Conservation (phyloP, 2,797 vertebrate species). For the Echeneis naucrates region DNA sequence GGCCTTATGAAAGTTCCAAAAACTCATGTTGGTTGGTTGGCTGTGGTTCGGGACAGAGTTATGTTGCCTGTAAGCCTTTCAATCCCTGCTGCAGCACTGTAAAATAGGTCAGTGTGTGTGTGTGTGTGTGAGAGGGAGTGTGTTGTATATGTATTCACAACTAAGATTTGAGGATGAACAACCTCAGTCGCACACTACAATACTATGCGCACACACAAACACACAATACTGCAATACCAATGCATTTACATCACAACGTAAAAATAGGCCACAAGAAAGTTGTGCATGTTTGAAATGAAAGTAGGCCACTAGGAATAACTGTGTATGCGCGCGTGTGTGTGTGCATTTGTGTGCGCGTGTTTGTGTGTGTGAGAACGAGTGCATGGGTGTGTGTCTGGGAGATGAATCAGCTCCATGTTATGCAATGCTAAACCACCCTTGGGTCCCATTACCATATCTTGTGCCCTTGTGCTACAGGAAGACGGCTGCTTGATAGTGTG, state of each 20-base stretch:
- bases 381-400: constrained; percentile 23
- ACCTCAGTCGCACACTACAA: constrained; percentile 7
- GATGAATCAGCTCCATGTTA: constrained; percentile 76
- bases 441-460: constrained; percentile 60
- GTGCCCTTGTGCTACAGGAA: constrained; percentile 57
- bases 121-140: constrained; percentile 19
- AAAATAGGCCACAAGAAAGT: constrained; percentile 70
- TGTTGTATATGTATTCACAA: constrained; percentile 29
- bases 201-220: background rate
- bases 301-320: constrained; percentile 72
- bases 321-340: constrained; percentile 10
- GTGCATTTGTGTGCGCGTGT: constrained; percentile 19
- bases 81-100: constrained; percentile 39
- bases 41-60: constrained; percentile 60
- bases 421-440: constrained; percentile 66
- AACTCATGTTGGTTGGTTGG: constrained; percentile 44
- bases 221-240: background rate
- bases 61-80: constrained; percentile 61
- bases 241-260: constrained; percentile 38
- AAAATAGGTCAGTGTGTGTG: constrained; percentile 72
- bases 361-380: constrained; percentile 9
- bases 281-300: constrained; percentile 61
- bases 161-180: constrained; percentile 21
- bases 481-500: constrained; percentile 22
- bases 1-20: background rate